Percentiles rank a stretch among this genome's conserved stretches.
Conservation (phyloP, 2,113 vertebrate genomes). For the Spilogale gracilis region DNA sequence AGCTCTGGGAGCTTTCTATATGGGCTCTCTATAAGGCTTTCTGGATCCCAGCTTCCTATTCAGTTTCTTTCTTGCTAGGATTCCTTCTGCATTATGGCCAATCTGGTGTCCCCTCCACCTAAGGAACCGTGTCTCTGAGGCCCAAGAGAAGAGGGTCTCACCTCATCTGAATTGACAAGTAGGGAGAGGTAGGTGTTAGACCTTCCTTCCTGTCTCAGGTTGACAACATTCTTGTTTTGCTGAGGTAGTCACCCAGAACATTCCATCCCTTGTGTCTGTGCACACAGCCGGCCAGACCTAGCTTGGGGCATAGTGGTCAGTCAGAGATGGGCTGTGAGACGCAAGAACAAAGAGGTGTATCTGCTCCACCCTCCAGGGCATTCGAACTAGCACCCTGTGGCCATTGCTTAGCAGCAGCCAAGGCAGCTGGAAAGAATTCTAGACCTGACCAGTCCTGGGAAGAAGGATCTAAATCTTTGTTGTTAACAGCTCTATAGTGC, state of each 20-base stretch:
- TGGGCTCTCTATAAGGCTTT: not conserved
- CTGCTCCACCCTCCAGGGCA: not conserved
- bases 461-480: not conserved
- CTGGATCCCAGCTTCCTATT: not conserved
- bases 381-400: not conserved
- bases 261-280: not conserved
- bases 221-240: slow-evolving; percentile 54
- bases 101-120: not conserved
- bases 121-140: not conserved
- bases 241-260: slow-evolving; percentile 51
- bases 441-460: not conserved
- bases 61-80: slow-evolving; percentile 30
- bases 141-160: not conserved
- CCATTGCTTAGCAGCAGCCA: too few species aligned
- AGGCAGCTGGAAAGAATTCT: not conserved
- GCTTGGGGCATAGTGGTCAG: not conserved
- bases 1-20: not conserved
- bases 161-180: not conserved
- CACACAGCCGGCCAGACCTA: slow-evolving; percentile 3
- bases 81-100: not conserved
- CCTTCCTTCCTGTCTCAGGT: not conserved
- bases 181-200: not conserved
- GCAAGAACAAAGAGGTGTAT: not conserved
- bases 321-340: not conserved
- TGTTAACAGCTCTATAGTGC: not conserved